Conservation (phyloP, 1,140 invertebrate species). For the Drosophila gunungcola region DNA sequence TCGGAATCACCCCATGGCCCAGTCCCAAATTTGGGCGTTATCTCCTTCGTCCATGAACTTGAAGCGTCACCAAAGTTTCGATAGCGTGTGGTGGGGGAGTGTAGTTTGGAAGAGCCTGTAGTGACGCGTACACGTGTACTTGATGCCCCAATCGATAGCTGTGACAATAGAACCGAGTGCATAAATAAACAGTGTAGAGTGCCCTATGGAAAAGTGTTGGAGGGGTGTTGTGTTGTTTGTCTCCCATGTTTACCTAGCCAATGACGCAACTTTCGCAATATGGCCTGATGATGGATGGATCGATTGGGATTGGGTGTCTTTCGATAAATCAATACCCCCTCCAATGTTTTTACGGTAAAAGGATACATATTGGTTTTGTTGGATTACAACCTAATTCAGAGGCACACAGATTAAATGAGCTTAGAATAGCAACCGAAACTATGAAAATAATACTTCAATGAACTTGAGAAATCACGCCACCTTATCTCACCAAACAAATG, state of each 20-base stretch:
- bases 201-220: background rate
- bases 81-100: background rate
- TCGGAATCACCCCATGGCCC: slow-evolving; percentile 53
- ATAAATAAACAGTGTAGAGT: slow-evolving; percentile 65
- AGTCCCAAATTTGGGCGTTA: slow-evolving; percentile 28
- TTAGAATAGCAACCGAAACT: slow-evolving; percentile 16
- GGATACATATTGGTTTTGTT: slow-evolving; percentile 22
- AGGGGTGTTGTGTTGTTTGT: slow-evolving; percentile 23
- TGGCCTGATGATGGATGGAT: slow-evolving; percentile 38
- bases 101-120: background rate
- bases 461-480: slow-evolving; percentile 84
- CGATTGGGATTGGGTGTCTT: background rate
- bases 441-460: slow-evolving; percentile 69
- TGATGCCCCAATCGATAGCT: slow-evolving; percentile 60
- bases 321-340: slow-evolving; percentile 14
- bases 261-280: slow-evolving; percentile 66
- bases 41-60: slow-evolving; percentile 71
- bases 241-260: slow-evolving; percentile 62
- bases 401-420: slow-evolving; percentile 9
- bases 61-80: slow-evolving; percentile 27
- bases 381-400: slow-evolving; percentile 10
- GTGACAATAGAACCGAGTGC: slow-evolving; percentile 66
- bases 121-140: slow-evolving; percentile 40
- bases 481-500: slow-evolving; percentile 76
- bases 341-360: slow-evolving; percentile 45